Evolutionary conservation across 2,888 invertebrate genomes (phyloP), one percentile per base, ranked within the genome.

Genomic region (Aspidapion aeneum): DNA sequence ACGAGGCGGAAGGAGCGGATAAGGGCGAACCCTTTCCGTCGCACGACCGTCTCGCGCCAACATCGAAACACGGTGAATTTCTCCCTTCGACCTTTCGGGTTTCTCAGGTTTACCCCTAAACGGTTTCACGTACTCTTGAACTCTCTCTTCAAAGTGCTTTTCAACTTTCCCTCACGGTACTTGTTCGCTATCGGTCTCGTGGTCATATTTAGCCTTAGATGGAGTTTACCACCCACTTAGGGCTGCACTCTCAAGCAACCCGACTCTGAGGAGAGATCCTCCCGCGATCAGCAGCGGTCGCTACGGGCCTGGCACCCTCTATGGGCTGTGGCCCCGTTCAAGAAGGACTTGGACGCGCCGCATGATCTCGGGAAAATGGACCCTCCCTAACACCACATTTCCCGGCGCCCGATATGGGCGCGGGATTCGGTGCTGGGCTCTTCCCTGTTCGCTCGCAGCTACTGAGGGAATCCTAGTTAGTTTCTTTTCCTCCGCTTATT

Each of bases 401-500:
- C 80, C 74, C 54, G 54, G 7, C 54, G 7, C 12, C 7, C 17
- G 17, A 17, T 54, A 12, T 48, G 17, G 17, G 17, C 54, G 54
- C 54, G 54, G 54, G 54, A 57, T 35, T 18, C 59, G 69, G 81
- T 77, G 81, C 78, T 83, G 83, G 81, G 82, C 83, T 84, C 62
- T 73, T 84, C 80, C 84, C 81, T 76, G 75, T 86, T 86, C 82
- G 81, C 82, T 85, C 84, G 84, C 84, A 82, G 82, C 82, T 86
- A 85, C 84, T 86, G 75, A 73, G 81, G 83, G 80, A 84, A 85
- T 85, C 83, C 82, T 82, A 67, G 82, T 85, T 83, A 82, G 81
- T 86, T 86, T 86, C 83, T 84, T 84, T 85, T 85, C 83, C 85
- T 83, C 82, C 82, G 81, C 83, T 82, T 82, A 85, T 67, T 85